A percentile compares a stretch with the other conserved stretches of the same genome.
phyloP scores from a whole-genome alignment of 2,888 invertebrate species.

The Drosophila percnosoma region DNA sequence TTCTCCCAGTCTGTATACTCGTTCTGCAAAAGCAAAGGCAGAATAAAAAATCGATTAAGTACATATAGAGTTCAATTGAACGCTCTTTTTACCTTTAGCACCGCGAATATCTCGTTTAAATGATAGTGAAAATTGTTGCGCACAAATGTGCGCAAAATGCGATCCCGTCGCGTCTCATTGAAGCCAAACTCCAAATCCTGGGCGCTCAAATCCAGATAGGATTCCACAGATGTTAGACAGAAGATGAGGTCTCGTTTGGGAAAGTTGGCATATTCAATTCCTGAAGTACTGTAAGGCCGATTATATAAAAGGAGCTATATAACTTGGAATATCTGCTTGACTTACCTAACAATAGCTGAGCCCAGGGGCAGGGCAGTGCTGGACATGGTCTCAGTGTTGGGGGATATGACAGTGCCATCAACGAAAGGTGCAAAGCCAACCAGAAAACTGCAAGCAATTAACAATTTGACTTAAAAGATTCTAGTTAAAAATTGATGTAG shows the following conservation, averaged over 20 bases:
- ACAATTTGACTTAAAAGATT: too few species aligned
- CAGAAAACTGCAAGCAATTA: slow-evolving; percentile 87
- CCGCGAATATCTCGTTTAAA: slow-evolving; percentile 97
- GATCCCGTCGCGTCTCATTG: slow-evolving; percentile 93
- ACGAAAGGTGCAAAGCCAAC: slow-evolving; percentile 97
- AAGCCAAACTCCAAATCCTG: slow-evolving; percentile 96
- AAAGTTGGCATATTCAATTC: slow-evolving; percentile 93
- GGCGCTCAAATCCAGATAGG: slow-evolving; percentile 92
- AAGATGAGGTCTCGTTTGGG: slow-evolving; percentile 93
- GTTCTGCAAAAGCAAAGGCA: slow-evolving; percentile 87
- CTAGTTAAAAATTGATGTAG: too few species aligned
- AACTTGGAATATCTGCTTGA: background rate
- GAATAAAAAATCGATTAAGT: background rate
- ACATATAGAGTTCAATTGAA: background rate
- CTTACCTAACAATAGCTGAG: slow-evolving; percentile 86
- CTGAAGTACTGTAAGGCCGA: slow-evolving; percentile 86
- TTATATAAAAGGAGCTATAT: background rate
- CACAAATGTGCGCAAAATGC: slow-evolving; percentile 95
- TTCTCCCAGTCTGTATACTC: slow-evolving; percentile 99
- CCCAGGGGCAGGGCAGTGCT: slow-evolving; percentile 83
- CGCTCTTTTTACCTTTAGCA: slow-evolving; percentile 86
- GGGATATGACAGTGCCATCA: slow-evolving; percentile 93
- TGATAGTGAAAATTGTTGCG: slow-evolving; percentile 98
- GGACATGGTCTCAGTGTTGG: slow-evolving; percentile 83
- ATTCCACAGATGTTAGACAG: slow-evolving; percentile 93